These are phyloP conservation scores for Lepus townsendii DNA, from an alignment of 2,797 vertebrate species.

Conservation along the genomic window DNA sequence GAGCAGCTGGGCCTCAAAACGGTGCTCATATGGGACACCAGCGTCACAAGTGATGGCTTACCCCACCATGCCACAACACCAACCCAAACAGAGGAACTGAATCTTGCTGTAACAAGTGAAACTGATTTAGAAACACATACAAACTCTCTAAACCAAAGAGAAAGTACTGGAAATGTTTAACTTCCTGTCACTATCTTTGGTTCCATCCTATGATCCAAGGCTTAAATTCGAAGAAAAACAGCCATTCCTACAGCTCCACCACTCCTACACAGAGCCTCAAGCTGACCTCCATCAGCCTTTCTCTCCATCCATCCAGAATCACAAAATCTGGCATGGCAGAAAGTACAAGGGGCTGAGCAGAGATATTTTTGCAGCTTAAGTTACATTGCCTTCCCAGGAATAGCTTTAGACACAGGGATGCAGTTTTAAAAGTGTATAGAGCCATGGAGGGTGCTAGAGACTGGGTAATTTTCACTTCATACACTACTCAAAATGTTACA, in stretches of 20 bases:
- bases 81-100: neutral
- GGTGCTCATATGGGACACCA: too few species aligned
- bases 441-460: neutral
- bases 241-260: neutral
- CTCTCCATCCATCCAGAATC: neutral
- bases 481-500: neutral
- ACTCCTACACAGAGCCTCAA: neutral
- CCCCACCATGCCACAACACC: too few species aligned
- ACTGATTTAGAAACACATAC: slow-evolving; percentile 19
- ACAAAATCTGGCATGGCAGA: neutral
- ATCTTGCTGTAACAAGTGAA: neutral
- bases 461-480: neutral
- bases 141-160: neutral
- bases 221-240: neutral
- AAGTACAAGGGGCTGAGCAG: neutral
- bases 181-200: neutral
- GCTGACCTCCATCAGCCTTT: neutral
- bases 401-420: neutral
- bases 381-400: neutral
- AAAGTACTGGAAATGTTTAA: slow-evolving; percentile 18
- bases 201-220: neutral
- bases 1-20: too few species aligned
- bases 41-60: too few species aligned
- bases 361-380: neutral
- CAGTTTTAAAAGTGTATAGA: neutral